Base-by-base conservation (phyloP, 2,113 vertebrate species). In the Sprattus sprattus region DNA sequence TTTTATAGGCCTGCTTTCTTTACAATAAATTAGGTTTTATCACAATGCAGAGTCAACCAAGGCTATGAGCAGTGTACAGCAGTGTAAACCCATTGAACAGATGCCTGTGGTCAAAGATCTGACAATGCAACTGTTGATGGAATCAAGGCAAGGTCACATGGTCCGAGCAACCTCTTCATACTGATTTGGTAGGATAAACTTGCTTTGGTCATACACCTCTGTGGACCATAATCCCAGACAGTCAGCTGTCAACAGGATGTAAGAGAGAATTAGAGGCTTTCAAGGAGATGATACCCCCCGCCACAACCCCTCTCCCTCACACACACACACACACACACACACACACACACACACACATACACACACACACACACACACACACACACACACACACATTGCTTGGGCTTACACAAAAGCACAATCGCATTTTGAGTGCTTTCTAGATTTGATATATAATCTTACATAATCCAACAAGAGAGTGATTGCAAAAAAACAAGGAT, bases 391-490 rank as follows among this genome's bases (percentile, higher is more conserved):
- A 39, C 28, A 75, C 67, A 13, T 11, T 13, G 25, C 15, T 39
- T 39, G 71, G 11, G 13, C 25, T 1, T 4, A 78, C 71, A 78
- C 71, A 78, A 78, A 78, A 32, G 67, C 67, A 32, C 71, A 78
- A 28, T 39, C 28, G 39, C 28, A 44, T 78, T 60, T 84, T 85
- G 25, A 83, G 83, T 25, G 54, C 39, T 54, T 16, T 45, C 45
- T 39, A 83, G 44, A 87, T 80, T 78, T 83, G 71, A 81, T 54
- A 52, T 82, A 81, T 87, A 90, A 88, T 88, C 80, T 87, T 67
- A 67, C 39, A 84, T 85, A 88, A 86, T 89, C 83, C 85, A 81
- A 50, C 3, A 84, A 39, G 39, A 85, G 85, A 86, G 47, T 50
- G 25, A 44, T 83, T n/a, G n/a, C n/a, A n/a, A n/a, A n/a, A n/a